Base-by-base conservation (phyloP, 2,113 vertebrate species). In the Rhinichthys klamathensis region DNA sequence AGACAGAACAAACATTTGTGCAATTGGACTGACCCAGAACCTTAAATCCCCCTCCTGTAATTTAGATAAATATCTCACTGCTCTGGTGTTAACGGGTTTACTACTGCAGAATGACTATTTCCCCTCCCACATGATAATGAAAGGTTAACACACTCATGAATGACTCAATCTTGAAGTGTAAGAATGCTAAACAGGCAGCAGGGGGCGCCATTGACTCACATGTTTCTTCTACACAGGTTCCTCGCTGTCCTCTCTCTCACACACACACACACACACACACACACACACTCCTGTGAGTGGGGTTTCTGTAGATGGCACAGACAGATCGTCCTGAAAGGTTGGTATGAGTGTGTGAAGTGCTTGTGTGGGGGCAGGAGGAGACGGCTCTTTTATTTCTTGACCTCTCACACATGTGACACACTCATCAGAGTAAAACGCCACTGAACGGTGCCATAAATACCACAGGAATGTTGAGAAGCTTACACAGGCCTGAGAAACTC, bases 381-480 rank as follows among this genome's bases (percentile, higher is more conserved):
- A 23, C 27, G 51, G 15, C 54, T 67, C 80, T 72, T 56, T 79
- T 61, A 79, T 61, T 79, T 41, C 76, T 58, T 61, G 76, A 79
- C 76, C 76, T 41, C 76, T 79, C 76, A 41, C 49, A 21, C 44
- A 21, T 32, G 46, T 54, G 61, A 67, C 80, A 56, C 61, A 21
- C 80, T 41, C 65, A 54, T 54, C 30, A 46, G 38, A 27, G 41
- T 38, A 12, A 69, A 77, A 78, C 84, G 77, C 83, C 85, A 90
- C 91, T 89, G 90, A 89, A 92, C 89, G 89, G 89, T 86, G 89
- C 91, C 85, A 76, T 90, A 91, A 93, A 92, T 88, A 91, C 90
- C 88, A 79, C 58, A 91, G 88, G 93, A 94, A 94, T 94, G 92
- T 93, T 93, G 93, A 93, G 91, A 92, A 89, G 90, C 91, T 92